Evolutionary conservation across 2,797 vertebrate species (phyloP).

Genomic region (Avahi laniger): DNA sequence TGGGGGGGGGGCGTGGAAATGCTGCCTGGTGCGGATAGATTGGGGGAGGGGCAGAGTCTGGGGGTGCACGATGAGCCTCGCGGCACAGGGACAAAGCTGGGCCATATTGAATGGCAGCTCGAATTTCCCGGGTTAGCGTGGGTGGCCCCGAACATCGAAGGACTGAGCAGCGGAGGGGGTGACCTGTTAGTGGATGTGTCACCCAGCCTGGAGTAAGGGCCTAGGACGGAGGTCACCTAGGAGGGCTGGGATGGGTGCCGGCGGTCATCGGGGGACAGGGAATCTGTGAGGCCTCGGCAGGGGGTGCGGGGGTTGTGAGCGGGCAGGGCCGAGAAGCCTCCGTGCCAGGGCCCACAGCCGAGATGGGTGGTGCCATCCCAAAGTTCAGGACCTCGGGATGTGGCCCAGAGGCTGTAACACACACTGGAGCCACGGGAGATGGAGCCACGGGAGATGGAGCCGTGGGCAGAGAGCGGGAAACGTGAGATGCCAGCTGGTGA

Average conservation of each 20-base stretch:
- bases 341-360: rapidly evolving
- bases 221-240: neutral
- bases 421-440: rapidly evolving
- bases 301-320: neutral
- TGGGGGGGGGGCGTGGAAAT: rapidly evolving
- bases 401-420: rapidly evolving
- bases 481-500: too few species aligned
- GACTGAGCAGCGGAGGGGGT: neutral
- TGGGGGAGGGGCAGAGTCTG: rapidly evolving
- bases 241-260: too few species aligned
- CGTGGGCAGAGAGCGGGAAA: too few species aligned
- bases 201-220: rapidly evolving
- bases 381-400: rapidly evolving
- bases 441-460: rapidly evolving
- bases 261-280: neutral
- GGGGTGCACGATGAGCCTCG: rapidly evolving
- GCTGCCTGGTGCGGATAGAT: rapidly evolving
- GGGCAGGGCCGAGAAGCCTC: rapidly evolving
- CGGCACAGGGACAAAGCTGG: rapidly evolving
- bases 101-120: neutral
- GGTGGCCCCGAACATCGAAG: too few species aligned
- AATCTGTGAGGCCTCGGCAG: too few species aligned
- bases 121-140: too few species aligned
- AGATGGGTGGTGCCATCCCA: rapidly evolving
- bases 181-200: rapidly evolving